These are phyloP conservation scores for Mongoloraphidia duomilia DNA, from an alignment of 2,888 invertebrate genomes.

Conservation along the genomic window DNA sequence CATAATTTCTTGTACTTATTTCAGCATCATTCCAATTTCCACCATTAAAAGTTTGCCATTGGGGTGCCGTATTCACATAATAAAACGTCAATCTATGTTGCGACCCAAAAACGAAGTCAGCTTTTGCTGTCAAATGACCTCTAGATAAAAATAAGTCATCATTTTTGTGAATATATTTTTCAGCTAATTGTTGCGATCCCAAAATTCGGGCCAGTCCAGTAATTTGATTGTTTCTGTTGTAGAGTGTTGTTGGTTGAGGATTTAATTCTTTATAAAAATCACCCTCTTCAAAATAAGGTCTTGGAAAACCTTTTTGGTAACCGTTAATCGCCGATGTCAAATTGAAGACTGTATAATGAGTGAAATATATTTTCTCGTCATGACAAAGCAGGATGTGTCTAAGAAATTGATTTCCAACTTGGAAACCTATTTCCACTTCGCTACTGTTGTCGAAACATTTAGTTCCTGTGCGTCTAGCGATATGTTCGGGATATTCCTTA, in stretches of 20 bases:
- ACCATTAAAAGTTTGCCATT: conserved; percentile 31
- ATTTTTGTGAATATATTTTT: conserved; percentile 18
- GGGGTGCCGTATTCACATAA: conserved; percentile 38
- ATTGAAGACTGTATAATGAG: conserved; percentile 37
- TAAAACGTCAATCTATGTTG: conserved; percentile 38
- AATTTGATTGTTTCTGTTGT: conserved; percentile 11
- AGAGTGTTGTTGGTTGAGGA: conserved; percentile 11
- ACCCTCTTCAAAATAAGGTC: conserved; percentile 35
- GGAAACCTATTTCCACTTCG: conserved; percentile 38
- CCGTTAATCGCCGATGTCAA: conserved; percentile 33
- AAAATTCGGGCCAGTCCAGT: conserved; percentile 17
- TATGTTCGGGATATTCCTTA: conserved; percentile 26
- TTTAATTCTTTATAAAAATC: conserved; percentile 28
- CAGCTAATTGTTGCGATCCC: conserved; percentile 17
- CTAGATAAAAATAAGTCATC: conserved; percentile 25
- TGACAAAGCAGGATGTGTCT: conserved; percentile 38
- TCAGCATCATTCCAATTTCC: conserved; percentile 32
- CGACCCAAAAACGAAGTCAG: conserved; percentile 34
- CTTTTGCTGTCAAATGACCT: conserved; percentile 37
- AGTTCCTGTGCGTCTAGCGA: conserved; percentile 28
- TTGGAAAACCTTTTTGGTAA: conserved; percentile 32
- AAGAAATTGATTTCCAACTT: conserved; percentile 30
- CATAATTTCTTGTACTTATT: conserved; percentile 21
- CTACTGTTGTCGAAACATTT: conserved; percentile 31
- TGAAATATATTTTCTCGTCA: conserved; percentile 32